phyloP scores from a whole-genome alignment of 2,888 invertebrate genomes.

The Cheilosia grossa region DNA sequence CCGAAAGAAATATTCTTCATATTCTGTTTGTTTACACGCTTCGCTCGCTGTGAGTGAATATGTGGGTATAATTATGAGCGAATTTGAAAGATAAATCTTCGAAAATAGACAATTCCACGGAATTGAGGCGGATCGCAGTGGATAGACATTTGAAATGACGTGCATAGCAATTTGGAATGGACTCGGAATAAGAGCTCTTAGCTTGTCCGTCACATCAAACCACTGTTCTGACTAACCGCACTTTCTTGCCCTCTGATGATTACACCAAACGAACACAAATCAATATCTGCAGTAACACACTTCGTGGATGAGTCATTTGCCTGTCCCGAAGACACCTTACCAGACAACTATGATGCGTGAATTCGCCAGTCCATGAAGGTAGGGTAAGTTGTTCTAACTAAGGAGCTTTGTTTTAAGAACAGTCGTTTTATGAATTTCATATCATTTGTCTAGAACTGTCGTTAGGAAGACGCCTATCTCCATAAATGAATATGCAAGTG shows the following conservation, averaged over 20 bases:
- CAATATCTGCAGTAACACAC: background rate
- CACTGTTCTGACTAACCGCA: background rate
- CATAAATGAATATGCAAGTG: too few species aligned
- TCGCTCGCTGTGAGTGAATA: background rate
- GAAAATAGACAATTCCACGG: conserved; percentile 12
- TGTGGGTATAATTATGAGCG: background rate
- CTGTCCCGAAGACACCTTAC: background rate
- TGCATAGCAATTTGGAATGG: too few species aligned
- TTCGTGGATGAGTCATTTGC: background rate
- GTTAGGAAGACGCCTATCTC: too few species aligned
- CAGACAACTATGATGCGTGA: background rate
- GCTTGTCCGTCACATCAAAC: background rate
- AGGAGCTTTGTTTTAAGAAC: too few species aligned
- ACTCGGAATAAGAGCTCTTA: background rate
- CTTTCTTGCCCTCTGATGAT: too few species aligned
- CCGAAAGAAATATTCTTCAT: background rate
- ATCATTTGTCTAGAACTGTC: too few species aligned
- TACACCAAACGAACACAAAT: background rate
- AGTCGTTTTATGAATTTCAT: too few species aligned
- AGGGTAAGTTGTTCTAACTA: too few species aligned
- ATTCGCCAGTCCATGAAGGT: background rate
- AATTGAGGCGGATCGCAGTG: background rate
- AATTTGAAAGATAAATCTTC: background rate
- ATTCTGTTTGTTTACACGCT: conserved; percentile 14
- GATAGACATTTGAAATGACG: background rate